phyloP scores from a whole-genome alignment of 2,888 invertebrate species.

The Netelia inedita region DNA sequence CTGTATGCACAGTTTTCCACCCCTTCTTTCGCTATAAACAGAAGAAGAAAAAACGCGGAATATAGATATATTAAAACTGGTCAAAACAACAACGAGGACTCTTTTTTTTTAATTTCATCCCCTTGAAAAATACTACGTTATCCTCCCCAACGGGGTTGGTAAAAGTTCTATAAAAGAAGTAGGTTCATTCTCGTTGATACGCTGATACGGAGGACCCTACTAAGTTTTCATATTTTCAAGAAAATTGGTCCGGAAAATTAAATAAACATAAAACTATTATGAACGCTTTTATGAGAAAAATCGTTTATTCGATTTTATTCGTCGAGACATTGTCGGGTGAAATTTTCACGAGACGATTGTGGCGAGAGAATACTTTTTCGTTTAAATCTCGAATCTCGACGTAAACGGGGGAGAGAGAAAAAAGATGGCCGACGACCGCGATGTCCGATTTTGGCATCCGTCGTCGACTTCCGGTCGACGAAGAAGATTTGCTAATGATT shows the following conservation, averaged over 20 bases:
- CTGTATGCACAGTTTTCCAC: constrained; percentile 39
- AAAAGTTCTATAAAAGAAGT: constrained; percentile 44
- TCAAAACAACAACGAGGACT: constrained; percentile 37
- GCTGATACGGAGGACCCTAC: background rate
- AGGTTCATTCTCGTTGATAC: constrained; percentile 48
- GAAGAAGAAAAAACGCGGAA: background rate
- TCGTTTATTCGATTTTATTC: background rate
- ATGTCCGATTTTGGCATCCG: constrained; percentile 63
- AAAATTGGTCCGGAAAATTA: no score
- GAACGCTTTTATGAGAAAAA: background rate
- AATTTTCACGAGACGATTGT: no score
- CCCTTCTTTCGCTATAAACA: constrained; percentile 22
- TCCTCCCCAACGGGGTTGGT: constrained; percentile 38
- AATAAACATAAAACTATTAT: no score
- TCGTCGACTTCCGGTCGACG: constrained; percentile 60
- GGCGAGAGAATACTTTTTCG: background rate
- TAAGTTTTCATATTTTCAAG: no score
- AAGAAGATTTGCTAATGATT: constrained; percentile 79
- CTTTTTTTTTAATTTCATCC: constrained; percentile 29
- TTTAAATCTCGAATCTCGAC: background rate
- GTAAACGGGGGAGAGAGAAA: constrained; percentile 6
- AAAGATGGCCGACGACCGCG: constrained; percentile 19
- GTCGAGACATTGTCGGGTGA: no score
- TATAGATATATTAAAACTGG: constrained; percentile 1
- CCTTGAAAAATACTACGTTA: constrained; percentile 45